A percentile compares a stretch with the other conserved stretches of the same genome.
Conservation (phyloP, 2,888 invertebrate genomes). For the Epinotia demarniana region DNA sequence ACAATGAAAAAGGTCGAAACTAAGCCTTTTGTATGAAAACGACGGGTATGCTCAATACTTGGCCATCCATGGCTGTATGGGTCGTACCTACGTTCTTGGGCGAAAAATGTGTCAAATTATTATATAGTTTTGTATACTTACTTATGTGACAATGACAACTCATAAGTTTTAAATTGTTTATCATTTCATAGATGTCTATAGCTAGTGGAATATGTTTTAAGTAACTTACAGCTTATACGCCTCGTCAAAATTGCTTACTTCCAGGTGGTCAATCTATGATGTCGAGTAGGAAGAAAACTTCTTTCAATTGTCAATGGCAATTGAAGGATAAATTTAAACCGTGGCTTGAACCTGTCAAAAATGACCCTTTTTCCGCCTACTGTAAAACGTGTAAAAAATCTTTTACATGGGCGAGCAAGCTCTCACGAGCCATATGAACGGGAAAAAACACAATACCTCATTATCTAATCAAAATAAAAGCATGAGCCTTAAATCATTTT, state of each 20-base stretch:
- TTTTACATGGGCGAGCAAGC: no score
- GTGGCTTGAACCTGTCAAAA: constrained; percentile 2
- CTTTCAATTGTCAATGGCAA: no score
- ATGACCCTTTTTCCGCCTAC: constrained; percentile 4
- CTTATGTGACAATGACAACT: no score
- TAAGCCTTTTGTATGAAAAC: not conserved
- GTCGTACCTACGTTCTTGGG: not conserved
- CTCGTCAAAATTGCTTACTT: no score
- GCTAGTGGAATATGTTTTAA: not conserved
- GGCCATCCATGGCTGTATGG: not conserved
- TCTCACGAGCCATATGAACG: no score
- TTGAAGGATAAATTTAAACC: no score
- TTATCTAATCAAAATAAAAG: no score
- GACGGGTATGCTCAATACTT: not conserved
- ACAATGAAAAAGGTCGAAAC: not conserved
- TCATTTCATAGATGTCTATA: constrained; percentile 1
- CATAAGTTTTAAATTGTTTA: not conserved
- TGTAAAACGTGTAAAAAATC: not conserved
- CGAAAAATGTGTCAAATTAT: not conserved
- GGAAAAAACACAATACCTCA: no score
- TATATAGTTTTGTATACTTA: not conserved
- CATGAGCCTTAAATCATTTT: no score
- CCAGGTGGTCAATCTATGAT: no score
- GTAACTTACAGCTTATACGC: no score
- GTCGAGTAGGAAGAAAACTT: no score